Conservation (phyloP, 1,140 invertebrate species). For the Coptotermes formosanus region DNA sequence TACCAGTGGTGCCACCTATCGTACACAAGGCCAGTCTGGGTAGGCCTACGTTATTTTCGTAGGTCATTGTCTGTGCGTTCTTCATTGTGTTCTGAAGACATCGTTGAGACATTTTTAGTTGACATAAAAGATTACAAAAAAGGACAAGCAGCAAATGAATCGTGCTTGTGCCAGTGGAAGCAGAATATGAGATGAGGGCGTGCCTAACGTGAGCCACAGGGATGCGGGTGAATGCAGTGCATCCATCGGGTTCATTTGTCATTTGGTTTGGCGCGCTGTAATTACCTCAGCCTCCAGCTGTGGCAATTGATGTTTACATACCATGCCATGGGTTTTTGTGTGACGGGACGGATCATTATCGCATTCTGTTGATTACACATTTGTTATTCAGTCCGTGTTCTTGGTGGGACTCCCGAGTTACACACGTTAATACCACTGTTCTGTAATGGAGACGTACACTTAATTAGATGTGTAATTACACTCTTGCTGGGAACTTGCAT, state of each 20-base stretch:
- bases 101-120: background rate
- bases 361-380: slow-evolving; percentile 16
- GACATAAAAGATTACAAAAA: background rate
- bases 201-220: background rate
- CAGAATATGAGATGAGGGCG: background rate
- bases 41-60: no score
- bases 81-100: background rate
- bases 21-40: background rate
- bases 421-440: slow-evolving; percentile 1
- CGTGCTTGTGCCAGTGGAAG: background rate
- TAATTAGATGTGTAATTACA: slow-evolving; percentile 11
- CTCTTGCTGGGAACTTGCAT: background rate
- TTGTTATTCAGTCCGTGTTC: slow-evolving; percentile 19
- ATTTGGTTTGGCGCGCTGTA: background rate
- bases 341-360: slow-evolving; percentile 17
- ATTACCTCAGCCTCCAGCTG: slow-evolving; percentile 7
- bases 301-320: slow-evolving; percentile 19
- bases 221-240: background rate
- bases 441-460: slow-evolving; percentile 10
- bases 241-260: slow-evolving; percentile 8
- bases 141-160: background rate
- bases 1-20: background rate
- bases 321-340: background rate
- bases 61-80: background rate
- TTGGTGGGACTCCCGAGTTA: slow-evolving; percentile 13